These are phyloP conservation scores for Eristalinus aeneus DNA, from an alignment of 2,888 invertebrate genomes.

Conservation along the genomic window DNA sequence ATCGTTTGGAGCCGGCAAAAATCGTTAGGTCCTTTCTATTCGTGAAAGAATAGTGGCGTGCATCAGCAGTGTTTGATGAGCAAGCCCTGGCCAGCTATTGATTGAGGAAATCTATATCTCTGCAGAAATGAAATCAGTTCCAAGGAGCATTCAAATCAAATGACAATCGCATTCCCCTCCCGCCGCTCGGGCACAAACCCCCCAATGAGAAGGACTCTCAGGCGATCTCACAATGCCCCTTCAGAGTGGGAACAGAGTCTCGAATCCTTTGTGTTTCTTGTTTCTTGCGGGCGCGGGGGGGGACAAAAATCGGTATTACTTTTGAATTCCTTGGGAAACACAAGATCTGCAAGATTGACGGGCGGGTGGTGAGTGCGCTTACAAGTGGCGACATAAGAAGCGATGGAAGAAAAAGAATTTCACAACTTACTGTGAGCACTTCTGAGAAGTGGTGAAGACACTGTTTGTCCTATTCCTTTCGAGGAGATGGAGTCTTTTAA, in stretches of 20 bases:
- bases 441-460: not conserved
- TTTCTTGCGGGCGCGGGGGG: not conserved
- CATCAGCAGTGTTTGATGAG: too few relatives aligned
- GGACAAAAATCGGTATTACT: conserved; percentile 55
- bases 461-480: too few relatives aligned
- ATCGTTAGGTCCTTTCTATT: too few relatives aligned
- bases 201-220: conserved; percentile 35
- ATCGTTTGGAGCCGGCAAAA: too few relatives aligned
- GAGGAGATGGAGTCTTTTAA: too few relatives aligned
- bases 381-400: not conserved
- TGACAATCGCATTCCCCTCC: conserved; percentile 61
- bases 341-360: conserved; percentile 27
- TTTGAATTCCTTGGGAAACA: conserved; percentile 37
- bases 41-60: too few relatives aligned
- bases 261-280: conserved; percentile 46
- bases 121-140: conserved; percentile 68
- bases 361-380: not conserved
- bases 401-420: not conserved
- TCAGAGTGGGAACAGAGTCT: conserved; percentile 47
- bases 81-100: too few relatives aligned
- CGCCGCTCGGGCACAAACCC: not conserved
- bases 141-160: conserved; percentile 65
- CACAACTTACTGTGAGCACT: not conserved
- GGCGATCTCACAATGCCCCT: conserved; percentile 48
- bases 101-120: conserved; percentile 60